Evolutionary conservation across 2,888 invertebrate species (phyloP).

Genomic region (Microplitis deprimator): DNA sequence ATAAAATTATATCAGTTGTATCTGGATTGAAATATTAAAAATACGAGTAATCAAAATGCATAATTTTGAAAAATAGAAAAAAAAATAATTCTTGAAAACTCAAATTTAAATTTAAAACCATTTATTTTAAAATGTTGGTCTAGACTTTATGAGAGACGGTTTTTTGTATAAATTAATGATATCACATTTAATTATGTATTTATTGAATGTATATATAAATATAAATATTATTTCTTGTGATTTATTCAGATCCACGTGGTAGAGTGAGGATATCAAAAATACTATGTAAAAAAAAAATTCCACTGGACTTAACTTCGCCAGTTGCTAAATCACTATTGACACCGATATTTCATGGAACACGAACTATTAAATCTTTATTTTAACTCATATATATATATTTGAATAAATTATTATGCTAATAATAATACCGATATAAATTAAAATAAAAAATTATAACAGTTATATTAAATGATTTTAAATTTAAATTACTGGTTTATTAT

Average conservation of each 20-base stretch:
- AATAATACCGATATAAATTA: neutral
- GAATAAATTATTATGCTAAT: neutral
- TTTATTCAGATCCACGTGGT: neutral
- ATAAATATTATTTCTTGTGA: neutral
- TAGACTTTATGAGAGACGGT: neutral
- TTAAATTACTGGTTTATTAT: neutral
- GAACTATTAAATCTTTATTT: neutral
- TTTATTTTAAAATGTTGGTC: neutral
- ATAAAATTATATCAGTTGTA: too few relatives aligned
- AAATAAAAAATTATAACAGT: neutral
- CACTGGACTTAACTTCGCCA: slow-evolving; percentile 12
- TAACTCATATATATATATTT: neutral
- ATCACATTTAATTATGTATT: neutral
- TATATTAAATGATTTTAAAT: neutral
- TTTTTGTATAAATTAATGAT: neutral
- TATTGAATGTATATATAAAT: neutral
- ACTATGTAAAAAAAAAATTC: slow-evolving; percentile 25
- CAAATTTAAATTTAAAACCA: neutral
- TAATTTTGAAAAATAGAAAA: neutral
- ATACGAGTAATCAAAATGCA: too few relatives aligned
- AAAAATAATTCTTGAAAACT: neutral
- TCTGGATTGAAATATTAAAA: too few relatives aligned
- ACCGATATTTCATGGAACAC: neutral
- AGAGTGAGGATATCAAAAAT: slow-evolving; percentile 18
- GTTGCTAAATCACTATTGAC: neutral